Evolutionary conservation across 2,888 invertebrate genomes (phyloP).

Genomic region (Sinopyrophorus schimmeli): DNA sequence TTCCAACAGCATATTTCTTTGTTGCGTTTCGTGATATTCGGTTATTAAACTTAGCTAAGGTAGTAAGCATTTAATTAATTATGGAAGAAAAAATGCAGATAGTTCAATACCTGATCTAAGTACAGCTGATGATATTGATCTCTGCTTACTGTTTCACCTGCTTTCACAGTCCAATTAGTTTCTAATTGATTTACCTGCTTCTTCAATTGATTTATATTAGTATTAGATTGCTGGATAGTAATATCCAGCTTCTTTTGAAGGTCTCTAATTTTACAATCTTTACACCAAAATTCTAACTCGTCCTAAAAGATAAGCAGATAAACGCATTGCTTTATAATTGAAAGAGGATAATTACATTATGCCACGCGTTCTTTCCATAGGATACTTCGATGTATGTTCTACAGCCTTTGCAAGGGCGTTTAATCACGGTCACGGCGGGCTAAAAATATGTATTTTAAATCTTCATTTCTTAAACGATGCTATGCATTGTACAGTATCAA

Average conservation of each 20-base stretch:
- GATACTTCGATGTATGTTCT: not conserved
- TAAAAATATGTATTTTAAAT: constrained; percentile 1
- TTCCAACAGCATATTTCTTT: too few species aligned
- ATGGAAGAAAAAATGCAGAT: not conserved
- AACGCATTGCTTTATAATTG: not conserved
- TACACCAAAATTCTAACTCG: not conserved
- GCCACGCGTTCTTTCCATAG: not conserved
- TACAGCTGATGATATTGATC: not conserved
- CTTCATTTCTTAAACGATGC: too few species aligned
- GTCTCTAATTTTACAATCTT: not conserved
- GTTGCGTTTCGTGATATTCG: too few species aligned
- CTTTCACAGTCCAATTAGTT: not conserved
- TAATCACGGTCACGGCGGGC: not conserved
- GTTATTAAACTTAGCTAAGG: too few species aligned
- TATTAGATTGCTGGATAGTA: not conserved
- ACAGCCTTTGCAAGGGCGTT: not conserved
- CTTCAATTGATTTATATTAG: not conserved
- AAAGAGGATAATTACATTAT: too few species aligned
- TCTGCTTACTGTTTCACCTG: not conserved
- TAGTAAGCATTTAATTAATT: not conserved
- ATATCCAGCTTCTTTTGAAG: not conserved
- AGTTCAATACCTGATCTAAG: not conserved
- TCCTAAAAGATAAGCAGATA: too few species aligned
- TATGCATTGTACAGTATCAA: too few species aligned
- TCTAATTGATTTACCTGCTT: not conserved